Conservation (phyloP, 1,140 invertebrate genomes). For the Apis florea region DNA sequence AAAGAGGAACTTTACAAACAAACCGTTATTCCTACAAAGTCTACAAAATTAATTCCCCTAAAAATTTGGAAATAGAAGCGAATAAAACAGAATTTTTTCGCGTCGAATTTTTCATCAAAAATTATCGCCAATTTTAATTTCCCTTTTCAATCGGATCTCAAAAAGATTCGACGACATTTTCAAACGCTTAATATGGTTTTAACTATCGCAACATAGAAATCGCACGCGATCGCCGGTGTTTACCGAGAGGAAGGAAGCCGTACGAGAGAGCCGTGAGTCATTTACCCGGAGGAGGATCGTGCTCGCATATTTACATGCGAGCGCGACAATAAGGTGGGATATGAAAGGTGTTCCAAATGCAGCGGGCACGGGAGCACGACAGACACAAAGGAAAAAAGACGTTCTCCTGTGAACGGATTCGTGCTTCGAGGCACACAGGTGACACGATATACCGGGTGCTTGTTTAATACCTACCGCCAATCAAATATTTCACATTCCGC, state of each 20-base stretch:
- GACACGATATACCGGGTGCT: slow-evolving; percentile 17
- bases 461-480: not conserved
- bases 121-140: too few relatives aligned
- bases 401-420: slow-evolving; percentile 49
- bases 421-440: slow-evolving; percentile 25
- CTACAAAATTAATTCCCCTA: too few relatives aligned
- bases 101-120: too few relatives aligned
- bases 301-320: slow-evolving; percentile 28
- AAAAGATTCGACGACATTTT: not conserved
- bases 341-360: slow-evolving; percentile 45
- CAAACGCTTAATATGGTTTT: slow-evolving; percentile 12
- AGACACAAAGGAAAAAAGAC: slow-evolving; percentile 28
- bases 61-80: too few relatives aligned
- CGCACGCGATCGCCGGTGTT: slow-evolving; percentile 27
- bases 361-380: slow-evolving; percentile 20
- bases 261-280: slow-evolving; percentile 32
- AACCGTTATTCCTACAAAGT: too few relatives aligned
- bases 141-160: too few relatives aligned
- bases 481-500: not conserved
- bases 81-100: too few relatives aligned
- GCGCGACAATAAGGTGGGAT: slow-evolving; percentile 42
- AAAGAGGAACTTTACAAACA: too few relatives aligned
- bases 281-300: slow-evolving; percentile 26
- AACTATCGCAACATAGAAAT: not conserved
- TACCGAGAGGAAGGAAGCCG: slow-evolving; percentile 37